Evolutionary conservation across 2,888 invertebrate genomes (phyloP), one percentile per base, ranked within the genome.

Genomic region (Rutpela maculata): DNA sequence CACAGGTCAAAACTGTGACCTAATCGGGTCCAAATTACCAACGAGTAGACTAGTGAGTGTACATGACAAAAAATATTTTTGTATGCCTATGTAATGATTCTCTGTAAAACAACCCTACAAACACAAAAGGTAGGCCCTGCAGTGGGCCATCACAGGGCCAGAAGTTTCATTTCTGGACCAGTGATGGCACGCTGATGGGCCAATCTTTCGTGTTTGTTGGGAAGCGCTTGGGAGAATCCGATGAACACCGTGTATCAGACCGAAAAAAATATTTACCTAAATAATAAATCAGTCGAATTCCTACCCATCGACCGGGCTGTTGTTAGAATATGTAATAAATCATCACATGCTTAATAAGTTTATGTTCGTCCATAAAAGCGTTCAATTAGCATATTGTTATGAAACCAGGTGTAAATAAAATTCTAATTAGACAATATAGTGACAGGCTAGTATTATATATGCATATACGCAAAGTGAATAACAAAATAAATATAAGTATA

Each of bases 371-470:
- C 50, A 50, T 50, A n/a, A 50, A 50, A 50, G 50, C 50, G 6
- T 50, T 15, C 50, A 50, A 50, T 50, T 50, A 50, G n/a, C 50
- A 50, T 50, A 50, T 0, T 50, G 50, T 50, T 50, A 50, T 50
- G 50, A 50, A 50, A 50, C 50, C 50, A 50, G 50, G 50, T 50
- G 50, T 50, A 50, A 50, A 50, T 50, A 50, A 50, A 50, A 50
- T 50, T 50, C 50, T 50, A 50, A 50, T 50, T 50, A 50, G 50
- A 50, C 50, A 50, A 50, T 50, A 50, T 50, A 50, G 1, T 50
- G n/a, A 50, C n/a, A 12, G 43, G 50, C 50, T 43, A 43, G 43
- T 43, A 43, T 43, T 43, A 50, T 50, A 50, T 50, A n/a, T 50
- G n/a, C n/a, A n/a, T 50, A n/a, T 50, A 50, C 50, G 6, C 50